Conservation (phyloP, 2,888 invertebrate genomes). For the Augiades crinisus region DNA sequence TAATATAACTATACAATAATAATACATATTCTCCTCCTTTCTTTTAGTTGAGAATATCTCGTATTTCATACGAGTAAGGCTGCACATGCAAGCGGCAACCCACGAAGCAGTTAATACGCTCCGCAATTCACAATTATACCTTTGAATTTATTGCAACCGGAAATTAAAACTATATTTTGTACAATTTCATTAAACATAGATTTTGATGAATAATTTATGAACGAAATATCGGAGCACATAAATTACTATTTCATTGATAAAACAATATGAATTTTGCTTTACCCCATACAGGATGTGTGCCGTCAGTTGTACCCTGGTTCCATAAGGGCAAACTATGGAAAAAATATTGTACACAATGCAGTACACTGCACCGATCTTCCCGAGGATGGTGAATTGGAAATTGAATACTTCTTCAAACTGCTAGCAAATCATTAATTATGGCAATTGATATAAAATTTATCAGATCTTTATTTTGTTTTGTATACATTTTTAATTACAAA, state of each 20-base stretch:
- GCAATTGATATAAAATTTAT: conserved; percentile 21
- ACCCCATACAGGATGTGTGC: conserved; percentile 53
- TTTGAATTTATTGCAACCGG: neutral
- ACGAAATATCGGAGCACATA: too few relatives aligned
- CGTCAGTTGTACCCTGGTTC: conserved; percentile 89
- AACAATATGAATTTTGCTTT: neutral
- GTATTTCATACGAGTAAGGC: neutral
- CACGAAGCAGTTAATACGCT: neutral
- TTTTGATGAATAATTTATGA: neutral
- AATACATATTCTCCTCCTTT: too few relatives aligned
- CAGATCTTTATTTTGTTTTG: conserved; percentile 50
- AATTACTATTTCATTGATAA: too few relatives aligned
- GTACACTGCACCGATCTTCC: conserved; percentile 96
- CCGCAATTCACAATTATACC: neutral
- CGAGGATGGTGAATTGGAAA: conserved; percentile 91
- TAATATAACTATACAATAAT: too few relatives aligned
- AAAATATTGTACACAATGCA: conserved; percentile 89
- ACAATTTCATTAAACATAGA: neutral
- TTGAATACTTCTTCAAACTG: conserved; percentile 89
- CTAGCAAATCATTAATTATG: conserved; percentile 52
- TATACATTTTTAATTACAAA: conserved; percentile 81
- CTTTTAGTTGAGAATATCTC: too few relatives aligned
- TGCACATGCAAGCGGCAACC: neutral
- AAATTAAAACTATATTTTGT: neutral
- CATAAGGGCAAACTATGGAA: conserved; percentile 91